phyloP scores from a whole-genome alignment of 2,113 vertebrate genomes.

The Thomomys bottae region DNA sequence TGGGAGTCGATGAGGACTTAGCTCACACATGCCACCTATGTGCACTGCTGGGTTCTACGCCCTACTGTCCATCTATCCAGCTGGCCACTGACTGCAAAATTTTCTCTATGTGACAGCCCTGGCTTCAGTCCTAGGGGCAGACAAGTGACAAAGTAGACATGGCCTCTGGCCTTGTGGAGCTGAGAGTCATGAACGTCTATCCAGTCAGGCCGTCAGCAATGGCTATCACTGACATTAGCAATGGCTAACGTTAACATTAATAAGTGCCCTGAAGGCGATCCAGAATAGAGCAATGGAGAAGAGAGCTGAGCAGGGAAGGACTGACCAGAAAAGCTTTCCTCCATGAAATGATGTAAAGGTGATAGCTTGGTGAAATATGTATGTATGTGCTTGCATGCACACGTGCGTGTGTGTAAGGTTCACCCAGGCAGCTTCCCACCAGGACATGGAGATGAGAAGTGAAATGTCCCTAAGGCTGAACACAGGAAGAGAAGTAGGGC shows the following conservation, averaged over 20 bases:
- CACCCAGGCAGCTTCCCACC: too few relatives aligned
- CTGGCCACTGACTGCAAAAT: too few relatives aligned
- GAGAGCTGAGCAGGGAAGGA: neutral
- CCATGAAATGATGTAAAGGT: neutral
- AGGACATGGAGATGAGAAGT: neutral
- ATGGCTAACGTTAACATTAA: neutral
- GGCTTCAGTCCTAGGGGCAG: neutral
- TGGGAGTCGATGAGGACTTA: neutral
- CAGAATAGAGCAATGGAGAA: neutral
- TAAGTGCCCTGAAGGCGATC: neutral
- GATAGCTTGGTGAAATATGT: neutral
- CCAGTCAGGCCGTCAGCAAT: neutral
- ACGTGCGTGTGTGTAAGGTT: too few relatives aligned
- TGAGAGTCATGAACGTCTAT: neutral
- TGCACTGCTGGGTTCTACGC: neutral
- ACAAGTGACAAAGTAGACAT: too few relatives aligned
- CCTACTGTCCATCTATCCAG: too few relatives aligned
- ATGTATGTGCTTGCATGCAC: too few relatives aligned
- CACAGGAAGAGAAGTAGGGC: fast-evolving
- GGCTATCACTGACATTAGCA: neutral
- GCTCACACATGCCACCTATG: neutral
- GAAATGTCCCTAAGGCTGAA: neutral
- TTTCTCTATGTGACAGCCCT: neutral
- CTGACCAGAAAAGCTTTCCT: neutral
- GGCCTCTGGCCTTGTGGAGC: neutral